Base-by-base conservation (phyloP, 2,797 vertebrate species). In the Microtus agrestis region DNA sequence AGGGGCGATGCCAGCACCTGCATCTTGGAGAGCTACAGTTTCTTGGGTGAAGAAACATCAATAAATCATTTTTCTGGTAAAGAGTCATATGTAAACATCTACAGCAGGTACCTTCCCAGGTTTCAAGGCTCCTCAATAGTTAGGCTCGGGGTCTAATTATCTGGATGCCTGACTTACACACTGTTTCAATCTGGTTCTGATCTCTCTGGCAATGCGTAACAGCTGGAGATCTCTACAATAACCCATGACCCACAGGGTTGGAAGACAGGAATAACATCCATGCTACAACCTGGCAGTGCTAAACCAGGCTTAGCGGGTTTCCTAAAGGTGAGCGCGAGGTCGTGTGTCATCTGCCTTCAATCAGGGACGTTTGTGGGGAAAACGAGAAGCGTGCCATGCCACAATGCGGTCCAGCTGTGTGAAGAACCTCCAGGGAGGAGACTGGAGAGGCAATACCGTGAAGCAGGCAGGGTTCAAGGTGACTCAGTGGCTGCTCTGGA, bases 321-420 rank as follows among this genome's bases (percentile, higher is more conserved):
- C 95, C 93, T 95, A 96, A 96, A 97, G 97, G 95, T 98, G 88
- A 97, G 92, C 34, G n/a, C 73, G 92, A 95, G 96, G 97, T 97
- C 61, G 4, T 87, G 94, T 95, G 81, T 97, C 97, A 96, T 96
- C 95, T 98, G 97, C 94, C 97, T 98, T 97, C 96, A 95, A 98
- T 98, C 93, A 97, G 51, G 31, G 91, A 77, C 93, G 78, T 96
- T 97, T 94, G 89, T 94, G 96, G 91, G 97, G 84, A 96, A 97
- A 97, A 97, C 86, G 79, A 95, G 94, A 96, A 96, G 96, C 67
- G 40, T 86, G 93, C 88, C 93, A 80, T 69, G 51, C 88, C 69
- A 37, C 97, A 96, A 96, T 96, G 87, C 59, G 94, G 87, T 91
- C 92, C 96, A 97, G 96, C 95, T 97, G 97, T 81, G 54, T 74